Evolutionary conservation across 2,113 vertebrate genomes (phyloP).

Genomic region (Megalops atlanticus): DNA sequence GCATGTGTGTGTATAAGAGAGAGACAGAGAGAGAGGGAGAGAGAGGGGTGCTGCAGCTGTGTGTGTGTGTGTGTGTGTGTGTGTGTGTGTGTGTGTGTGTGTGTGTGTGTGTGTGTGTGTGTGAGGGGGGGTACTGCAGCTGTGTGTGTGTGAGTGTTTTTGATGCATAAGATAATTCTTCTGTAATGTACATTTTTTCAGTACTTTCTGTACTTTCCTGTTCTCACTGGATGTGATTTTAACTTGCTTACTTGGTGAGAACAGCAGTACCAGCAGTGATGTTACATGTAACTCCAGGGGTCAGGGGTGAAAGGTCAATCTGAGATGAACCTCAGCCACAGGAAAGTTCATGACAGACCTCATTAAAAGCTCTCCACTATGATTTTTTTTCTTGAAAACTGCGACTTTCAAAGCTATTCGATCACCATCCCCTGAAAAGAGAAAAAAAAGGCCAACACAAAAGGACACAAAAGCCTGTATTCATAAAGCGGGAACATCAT

Average conservation of each 20-base stretch:
- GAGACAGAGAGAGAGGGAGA: background rate
- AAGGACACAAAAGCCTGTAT: background rate
- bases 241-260: background rate
- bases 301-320: constrained; percentile 1
- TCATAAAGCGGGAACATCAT: constrained; percentile 17
- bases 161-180: background rate
- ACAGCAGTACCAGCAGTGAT: constrained; percentile 5
- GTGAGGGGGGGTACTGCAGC: background rate
- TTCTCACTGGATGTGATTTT: background rate
- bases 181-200: background rate
- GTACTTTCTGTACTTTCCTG: background rate
- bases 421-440: background rate
- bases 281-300: constrained; percentile 8
- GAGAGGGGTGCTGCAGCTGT: too few relatives aligned
- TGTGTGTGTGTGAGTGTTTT: background rate
- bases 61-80: background rate
- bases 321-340: constrained; percentile 5
- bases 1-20: background rate
- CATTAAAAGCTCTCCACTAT: background rate
- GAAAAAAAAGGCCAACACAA: too few relatives aligned
- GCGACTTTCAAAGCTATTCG: constrained; percentile 13
- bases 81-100: background rate
- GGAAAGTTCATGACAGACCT: background rate
- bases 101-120: background rate
- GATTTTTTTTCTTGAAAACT: background rate